phyloP scores from a whole-genome alignment of 1,140 invertebrate genomes.

The Macrobrachium nipponense region DNA sequence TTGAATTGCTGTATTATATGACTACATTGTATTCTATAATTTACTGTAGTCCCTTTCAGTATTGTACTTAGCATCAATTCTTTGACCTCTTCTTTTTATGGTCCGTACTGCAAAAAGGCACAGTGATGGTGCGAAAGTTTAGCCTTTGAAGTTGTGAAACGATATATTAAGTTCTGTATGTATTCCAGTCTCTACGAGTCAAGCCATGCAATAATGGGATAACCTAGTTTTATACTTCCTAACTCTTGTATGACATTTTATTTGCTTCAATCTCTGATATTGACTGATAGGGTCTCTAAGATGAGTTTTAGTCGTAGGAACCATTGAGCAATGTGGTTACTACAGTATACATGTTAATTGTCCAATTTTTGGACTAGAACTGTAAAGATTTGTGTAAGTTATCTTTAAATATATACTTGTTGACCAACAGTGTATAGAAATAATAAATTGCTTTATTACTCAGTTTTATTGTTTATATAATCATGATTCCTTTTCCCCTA shows the following conservation, averaged over 20 bases:
- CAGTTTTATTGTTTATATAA: not conserved
- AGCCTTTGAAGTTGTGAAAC: too few species aligned
- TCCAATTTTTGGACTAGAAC: constrained; percentile 16
- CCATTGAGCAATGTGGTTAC: constrained; percentile 18
- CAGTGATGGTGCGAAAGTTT: too few species aligned
- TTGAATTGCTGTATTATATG: too few species aligned
- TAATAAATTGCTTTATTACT: constrained; percentile 54
- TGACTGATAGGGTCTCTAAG: too few species aligned
- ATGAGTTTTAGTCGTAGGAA: not conserved
- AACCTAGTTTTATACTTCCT: too few species aligned
- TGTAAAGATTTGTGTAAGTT: constrained; percentile 38
- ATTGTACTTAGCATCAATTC: constrained; percentile 39
- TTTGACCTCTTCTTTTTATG: constrained; percentile 2
- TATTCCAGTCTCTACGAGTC: too few species aligned
- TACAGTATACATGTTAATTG: constrained; percentile 30
- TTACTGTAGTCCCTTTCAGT: not conserved
- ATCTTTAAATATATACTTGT: constrained; percentile 50
- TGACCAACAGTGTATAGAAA: constrained; percentile 35
- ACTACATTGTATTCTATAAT: not conserved
- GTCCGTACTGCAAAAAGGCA: too few species aligned
- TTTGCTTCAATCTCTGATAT: too few species aligned
- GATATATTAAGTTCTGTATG: too few species aligned
- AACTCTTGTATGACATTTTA: too few species aligned
- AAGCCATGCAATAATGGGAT: too few species aligned
- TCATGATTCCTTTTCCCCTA: not conserved